These are phyloP conservation scores for Lemur catta DNA, from an alignment of 2,797 vertebrate genomes.

Conservation along the genomic window DNA sequence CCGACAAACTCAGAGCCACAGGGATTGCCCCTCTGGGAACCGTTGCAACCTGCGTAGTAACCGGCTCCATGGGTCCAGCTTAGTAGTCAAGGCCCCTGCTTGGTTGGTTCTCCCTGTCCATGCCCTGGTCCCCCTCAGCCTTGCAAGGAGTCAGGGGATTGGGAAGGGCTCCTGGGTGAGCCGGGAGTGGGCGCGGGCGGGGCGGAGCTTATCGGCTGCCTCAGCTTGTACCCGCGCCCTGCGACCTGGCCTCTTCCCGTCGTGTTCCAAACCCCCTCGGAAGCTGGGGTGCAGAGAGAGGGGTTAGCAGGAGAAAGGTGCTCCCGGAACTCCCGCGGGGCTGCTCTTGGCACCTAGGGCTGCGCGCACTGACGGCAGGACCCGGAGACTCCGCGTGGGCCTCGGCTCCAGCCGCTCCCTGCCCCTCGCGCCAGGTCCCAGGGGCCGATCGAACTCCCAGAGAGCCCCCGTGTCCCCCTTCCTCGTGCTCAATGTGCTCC, in stretches of 20 bases:
- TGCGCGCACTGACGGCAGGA: background rate
- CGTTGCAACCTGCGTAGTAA: too few species aligned
- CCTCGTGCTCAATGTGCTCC: rapidly evolving
- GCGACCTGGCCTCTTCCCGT: rapidly evolving
- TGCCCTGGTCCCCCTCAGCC: background rate
- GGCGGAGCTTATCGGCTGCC: background rate
- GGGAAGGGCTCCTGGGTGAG: background rate
- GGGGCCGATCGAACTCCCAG: background rate
- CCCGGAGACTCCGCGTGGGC: background rate
- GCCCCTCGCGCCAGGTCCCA: background rate
- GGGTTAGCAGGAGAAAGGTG: background rate
- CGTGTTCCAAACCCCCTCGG: too few species aligned
- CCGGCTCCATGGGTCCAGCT: rapidly evolving
- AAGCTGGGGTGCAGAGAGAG: background rate
- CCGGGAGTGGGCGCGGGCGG: background rate
- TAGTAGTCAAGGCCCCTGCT: background rate
- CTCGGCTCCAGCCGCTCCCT: background rate
- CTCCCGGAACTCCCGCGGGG: background rate
- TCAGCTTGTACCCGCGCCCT: background rate
- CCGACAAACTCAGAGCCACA: background rate
- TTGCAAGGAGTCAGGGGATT: background rate
- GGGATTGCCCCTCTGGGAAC: background rate
- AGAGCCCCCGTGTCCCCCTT: background rate
- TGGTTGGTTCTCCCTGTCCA: background rate
- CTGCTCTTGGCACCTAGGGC: background rate